Percentiles rank a stretch among this genome's conserved stretches.
Conservation (phyloP, 2,113 vertebrate genomes). For the Coregonus clupeaformis region DNA sequence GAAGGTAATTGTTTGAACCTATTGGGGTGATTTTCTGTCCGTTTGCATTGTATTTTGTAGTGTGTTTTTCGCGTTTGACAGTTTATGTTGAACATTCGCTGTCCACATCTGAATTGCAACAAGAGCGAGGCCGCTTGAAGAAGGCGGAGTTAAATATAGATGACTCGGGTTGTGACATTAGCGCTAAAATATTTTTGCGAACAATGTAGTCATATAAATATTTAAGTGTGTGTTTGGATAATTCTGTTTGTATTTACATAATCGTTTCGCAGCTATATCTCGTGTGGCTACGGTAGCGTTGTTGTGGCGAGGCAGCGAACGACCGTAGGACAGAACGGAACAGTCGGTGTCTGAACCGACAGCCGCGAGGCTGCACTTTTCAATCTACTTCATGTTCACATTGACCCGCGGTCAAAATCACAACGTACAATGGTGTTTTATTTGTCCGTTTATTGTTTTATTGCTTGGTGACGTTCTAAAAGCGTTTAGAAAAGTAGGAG, state of each 20-base stretch:
- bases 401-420: background rate
- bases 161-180: slow-evolving; percentile 66
- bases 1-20: slow-evolving; percentile 80
- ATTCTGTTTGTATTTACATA: too few relatives aligned
- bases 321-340: background rate
- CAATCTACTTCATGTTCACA: background rate
- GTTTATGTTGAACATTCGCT: slow-evolving; percentile 68
- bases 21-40: slow-evolving; percentile 33
- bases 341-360: slow-evolving; percentile 11
- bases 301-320: slow-evolving; percentile 9
- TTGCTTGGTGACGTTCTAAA: background rate
- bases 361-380: background rate
- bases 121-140: slow-evolving; percentile 74
- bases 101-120: slow-evolving; percentile 60
- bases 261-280: background rate
- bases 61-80: slow-evolving; percentile 61
- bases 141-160: slow-evolving; percentile 77
- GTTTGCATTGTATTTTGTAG: slow-evolving; percentile 60
- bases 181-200: slow-evolving; percentile 38
- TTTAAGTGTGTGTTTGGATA: background rate
- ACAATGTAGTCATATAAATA: slow-evolving; percentile 6
- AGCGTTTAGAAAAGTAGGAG: too few relatives aligned
- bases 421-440: background rate
- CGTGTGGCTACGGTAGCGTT: slow-evolving; percentile 27
- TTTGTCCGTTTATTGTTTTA: background rate